Base-by-base conservation (phyloP, 2,888 invertebrate species). In the Cabera pusaria region DNA sequence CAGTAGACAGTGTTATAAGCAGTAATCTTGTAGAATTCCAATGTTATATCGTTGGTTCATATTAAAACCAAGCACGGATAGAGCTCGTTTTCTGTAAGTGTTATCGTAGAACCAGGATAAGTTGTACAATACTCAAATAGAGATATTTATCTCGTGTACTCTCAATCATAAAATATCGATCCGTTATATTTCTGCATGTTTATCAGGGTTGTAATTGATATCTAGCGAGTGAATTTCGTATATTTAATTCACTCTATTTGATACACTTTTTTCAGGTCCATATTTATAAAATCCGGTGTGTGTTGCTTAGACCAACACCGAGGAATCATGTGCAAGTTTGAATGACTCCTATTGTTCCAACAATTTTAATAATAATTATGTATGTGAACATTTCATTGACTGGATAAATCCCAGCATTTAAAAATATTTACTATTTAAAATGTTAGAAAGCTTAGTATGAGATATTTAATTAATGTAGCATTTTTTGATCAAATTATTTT, bases 401-500 rank as follows among this genome's bases (percentile, higher is more conserved):
- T 82, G 84, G 82, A 79, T 72, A 56, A 67, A 71, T 62, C 63
- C 79, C 84, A 86, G 86, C 86, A 85, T 86, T 87, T 85, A 83
- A 81, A 69, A 72, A 79, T 80, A 79, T 82, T 70, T 79, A 84
- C 75, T 76, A 77, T 80, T 67, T 74, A 78, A 82, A 82, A 74
- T 72, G 72, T 78, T 88, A 85, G 83, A 77, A 76, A 63, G 84
- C 84, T 83, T 87, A 82, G 75, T 75, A 79, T 75, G 71, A 74
- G 75, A 74, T 80, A 78, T 80, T 74, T 74, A 77, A 74, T 66
- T 81, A n/a, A n/a, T n/a, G n/a, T 83, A 80, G 84, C 73, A 80
- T 80, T 81, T 81, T 83, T 84, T 85, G 78, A 83, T 82, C 77
- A 82, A 80, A 83, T 77, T 72, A 77, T 82, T 77, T 83, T 79